Conservation (phyloP, 2,113 vertebrate genomes). For the Hypanus sabinus region DNA sequence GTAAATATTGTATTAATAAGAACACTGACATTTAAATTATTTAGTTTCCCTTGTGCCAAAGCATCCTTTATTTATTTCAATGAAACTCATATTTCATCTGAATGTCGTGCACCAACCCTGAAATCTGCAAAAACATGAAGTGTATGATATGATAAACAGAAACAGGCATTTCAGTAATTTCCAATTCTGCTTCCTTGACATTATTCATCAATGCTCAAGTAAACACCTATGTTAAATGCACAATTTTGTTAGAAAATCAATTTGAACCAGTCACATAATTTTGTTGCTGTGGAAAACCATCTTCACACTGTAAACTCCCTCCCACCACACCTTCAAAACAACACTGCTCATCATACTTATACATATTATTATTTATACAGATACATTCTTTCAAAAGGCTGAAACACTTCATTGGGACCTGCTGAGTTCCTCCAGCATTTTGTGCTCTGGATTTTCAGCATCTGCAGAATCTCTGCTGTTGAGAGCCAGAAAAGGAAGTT, state of each 20-base stretch:
- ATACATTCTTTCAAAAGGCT: not conserved
- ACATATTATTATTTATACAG: not conserved
- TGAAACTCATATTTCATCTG: not conserved
- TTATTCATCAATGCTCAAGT: not conserved
- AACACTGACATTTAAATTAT: not conserved
- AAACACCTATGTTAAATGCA: not conserved
- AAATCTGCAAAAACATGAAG: not conserved
- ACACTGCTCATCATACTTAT: too few relatives aligned
- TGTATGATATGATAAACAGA: not conserved
- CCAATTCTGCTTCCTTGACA: not conserved
- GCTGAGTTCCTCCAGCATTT: too few relatives aligned
- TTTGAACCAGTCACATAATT: not conserved
- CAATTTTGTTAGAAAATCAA: not conserved
- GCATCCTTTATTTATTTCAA: not conserved
- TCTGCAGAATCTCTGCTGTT: too few relatives aligned
- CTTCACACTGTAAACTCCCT: not conserved
- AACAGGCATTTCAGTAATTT: not conserved
- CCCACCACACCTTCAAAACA: too few relatives aligned
- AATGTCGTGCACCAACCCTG: not conserved
- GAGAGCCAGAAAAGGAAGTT: too few relatives aligned
- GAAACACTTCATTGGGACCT: too few relatives aligned
- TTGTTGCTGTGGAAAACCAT: not conserved
- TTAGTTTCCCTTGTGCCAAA: not conserved
- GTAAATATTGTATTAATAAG: not conserved
- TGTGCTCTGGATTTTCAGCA: too few relatives aligned